Evolutionary conservation across 2,888 invertebrate genomes (phyloP).

Genomic region (Oligia strigilis): DNA sequence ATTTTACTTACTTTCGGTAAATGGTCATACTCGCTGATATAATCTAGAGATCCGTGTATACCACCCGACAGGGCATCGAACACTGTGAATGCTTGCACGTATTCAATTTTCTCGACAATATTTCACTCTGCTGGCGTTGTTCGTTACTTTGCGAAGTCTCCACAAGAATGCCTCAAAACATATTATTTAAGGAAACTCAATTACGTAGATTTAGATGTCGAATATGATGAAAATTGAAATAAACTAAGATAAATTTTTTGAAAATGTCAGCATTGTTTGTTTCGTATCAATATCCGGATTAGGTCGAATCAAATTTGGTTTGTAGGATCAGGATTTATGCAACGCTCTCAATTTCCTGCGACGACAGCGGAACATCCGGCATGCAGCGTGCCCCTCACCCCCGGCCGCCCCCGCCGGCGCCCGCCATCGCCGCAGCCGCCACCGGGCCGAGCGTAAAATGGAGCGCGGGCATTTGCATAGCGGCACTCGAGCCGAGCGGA

Average conservation of each 20-base stretch:
- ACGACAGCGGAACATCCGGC: conserved; percentile 89
- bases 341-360: conserved; percentile 90
- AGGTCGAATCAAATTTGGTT: conserved; percentile 89
- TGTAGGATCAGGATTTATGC: conserved; percentile 89
- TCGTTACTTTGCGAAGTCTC: conserved; percentile 76
- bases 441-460: conserved; percentile 85
- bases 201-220: conserved; percentile 66
- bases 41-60: conserved; percentile 52
- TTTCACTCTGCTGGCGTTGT: conserved; percentile 82
- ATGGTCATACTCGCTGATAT: conserved; percentile 47
- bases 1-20: conserved; percentile 21
- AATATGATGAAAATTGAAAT: conserved; percentile 53
- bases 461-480: conserved; percentile 89
- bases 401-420: conserved; percentile 61
- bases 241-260: conserved; percentile 62
- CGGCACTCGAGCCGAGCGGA: conserved; percentile 85
- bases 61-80: conserved; percentile 64
- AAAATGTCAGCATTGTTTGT: conserved; percentile 83
- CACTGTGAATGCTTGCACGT: conserved; percentile 85
- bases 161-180: conserved; percentile 76
- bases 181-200: conserved; percentile 75
- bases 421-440: conserved; percentile 69
- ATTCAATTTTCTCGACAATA: conserved; percentile 87
- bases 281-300: conserved; percentile 90
- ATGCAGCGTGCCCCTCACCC: conserved; percentile 73